Conservation (phyloP, 2,113 vertebrate species). For the Procavia capensis region DNA sequence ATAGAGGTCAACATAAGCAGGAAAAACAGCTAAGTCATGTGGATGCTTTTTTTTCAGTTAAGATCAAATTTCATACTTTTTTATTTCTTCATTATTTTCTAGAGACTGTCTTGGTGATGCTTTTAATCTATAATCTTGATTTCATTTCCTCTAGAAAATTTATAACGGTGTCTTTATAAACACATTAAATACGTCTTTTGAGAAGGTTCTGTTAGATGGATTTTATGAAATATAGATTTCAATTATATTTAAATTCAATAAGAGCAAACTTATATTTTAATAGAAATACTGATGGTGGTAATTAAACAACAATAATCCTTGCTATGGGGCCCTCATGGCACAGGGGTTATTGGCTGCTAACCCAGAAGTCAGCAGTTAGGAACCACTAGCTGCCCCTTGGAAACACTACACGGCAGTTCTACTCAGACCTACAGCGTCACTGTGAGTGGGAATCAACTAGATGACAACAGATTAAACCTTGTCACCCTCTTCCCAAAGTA, state of each 20-base stretch:
- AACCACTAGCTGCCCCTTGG: no score
- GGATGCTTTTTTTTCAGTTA: background rate
- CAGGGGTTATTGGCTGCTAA: no score
- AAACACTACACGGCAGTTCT: no score
- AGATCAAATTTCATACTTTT: background rate
- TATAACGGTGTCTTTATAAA: background rate
- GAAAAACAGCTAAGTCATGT: background rate
- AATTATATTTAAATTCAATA: constrained; percentile 30
- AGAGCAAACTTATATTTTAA: background rate
- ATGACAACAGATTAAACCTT: background rate
- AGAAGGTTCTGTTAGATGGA: background rate
- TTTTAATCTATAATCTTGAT: background rate
- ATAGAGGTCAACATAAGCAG: background rate
- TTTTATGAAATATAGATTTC: background rate
- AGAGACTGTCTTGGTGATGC: background rate
- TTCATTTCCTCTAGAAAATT: background rate
- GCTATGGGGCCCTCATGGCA: no score
- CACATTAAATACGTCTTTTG: background rate
- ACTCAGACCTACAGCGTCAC: no score
- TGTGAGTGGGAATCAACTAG: no score
- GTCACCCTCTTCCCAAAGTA: background rate
- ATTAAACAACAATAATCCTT: background rate
- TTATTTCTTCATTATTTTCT: background rate
- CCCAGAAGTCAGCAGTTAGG: no score
- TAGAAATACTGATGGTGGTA: background rate